A percentile compares a stretch with the other conserved stretches of the same genome.
Evolutionary conservation across 1,140 invertebrate species (phyloP).

Genomic region (Laodelphax striatellus): DNA sequence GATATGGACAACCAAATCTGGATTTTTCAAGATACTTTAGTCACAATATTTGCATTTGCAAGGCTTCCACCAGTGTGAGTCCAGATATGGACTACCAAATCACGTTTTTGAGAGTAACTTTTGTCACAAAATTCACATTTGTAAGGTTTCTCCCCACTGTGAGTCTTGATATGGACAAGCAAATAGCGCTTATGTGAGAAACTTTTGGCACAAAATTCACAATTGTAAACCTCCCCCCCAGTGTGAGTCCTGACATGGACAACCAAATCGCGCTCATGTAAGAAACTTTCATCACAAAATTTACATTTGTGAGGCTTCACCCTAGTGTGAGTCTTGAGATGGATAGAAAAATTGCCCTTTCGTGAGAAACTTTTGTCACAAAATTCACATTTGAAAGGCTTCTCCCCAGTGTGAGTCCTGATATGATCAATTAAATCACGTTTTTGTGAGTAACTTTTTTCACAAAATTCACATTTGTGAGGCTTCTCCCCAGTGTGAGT

Average conservation of each 20-base stretch:
- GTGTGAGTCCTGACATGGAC: constrained; percentile 38
- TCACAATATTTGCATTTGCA: constrained; percentile 50
- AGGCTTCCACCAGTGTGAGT: constrained; percentile 23
- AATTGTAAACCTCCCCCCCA: constrained; percentile 46
- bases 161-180: too few relatives aligned
- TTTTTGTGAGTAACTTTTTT: too few relatives aligned
- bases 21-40: constrained; percentile 37
- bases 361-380: constrained; percentile 43
- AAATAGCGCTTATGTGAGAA: too few relatives aligned
- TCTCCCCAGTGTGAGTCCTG: constrained; percentile 31
- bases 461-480: too few relatives aligned
- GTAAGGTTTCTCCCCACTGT: too few relatives aligned
- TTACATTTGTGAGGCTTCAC: constrained; percentile 47
- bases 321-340: constrained; percentile 27
- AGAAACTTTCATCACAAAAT: constrained; percentile 44
- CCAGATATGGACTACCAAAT: too few relatives aligned
- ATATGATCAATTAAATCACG: too few relatives aligned
- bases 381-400: constrained; percentile 47
- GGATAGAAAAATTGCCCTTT: constrained; percentile 22
- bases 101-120: too few relatives aligned
- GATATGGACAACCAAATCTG: constrained; percentile 16
- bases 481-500: too few relatives aligned
- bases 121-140: too few relatives aligned
- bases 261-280: constrained; percentile 26
- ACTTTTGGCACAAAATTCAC: constrained; percentile 38